Conservation (phyloP, 1,140 invertebrate species). For the Agrypnia vestita region DNA sequence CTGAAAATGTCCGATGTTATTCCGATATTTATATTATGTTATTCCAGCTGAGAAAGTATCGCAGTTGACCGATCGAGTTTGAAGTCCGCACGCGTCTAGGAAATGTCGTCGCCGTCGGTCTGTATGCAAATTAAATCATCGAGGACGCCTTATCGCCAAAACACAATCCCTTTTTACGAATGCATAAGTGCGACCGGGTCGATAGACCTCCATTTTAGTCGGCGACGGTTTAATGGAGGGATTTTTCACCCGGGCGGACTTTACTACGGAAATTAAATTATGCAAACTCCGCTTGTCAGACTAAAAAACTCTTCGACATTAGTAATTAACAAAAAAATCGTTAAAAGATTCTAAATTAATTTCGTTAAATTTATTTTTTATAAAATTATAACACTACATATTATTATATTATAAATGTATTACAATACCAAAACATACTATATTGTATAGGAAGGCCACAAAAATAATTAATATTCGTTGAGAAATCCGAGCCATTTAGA, state of each 20-base stretch:
- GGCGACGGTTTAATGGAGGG: constrained; percentile 38
- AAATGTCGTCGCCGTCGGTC: neutral
- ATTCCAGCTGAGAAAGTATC: neutral
- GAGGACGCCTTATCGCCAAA: constrained; percentile 42
- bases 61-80: constrained; percentile 19
- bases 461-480: too few species aligned
- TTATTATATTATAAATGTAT: too few species aligned
- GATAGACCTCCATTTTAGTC: neutral
- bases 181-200: constrained; percentile 37
- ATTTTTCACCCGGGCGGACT: neutral
- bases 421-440: too few species aligned
- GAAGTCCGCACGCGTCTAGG: neutral
- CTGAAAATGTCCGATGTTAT: neutral
- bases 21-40: too few species aligned
- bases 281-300: neutral
- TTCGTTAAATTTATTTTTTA: too few species aligned
- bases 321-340: neutral
- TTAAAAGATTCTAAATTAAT: too few species aligned
- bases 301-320: neutral
- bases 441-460: too few species aligned
- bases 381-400: too few species aligned
- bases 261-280: constrained; percentile 11
- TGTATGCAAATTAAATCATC: constrained; percentile 43
- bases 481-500: too few species aligned
- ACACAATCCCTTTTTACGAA: constrained; percentile 43